Evolutionary conservation across 2,888 invertebrate species (phyloP).

Genomic region (Chrysopilus asiliformis): DNA sequence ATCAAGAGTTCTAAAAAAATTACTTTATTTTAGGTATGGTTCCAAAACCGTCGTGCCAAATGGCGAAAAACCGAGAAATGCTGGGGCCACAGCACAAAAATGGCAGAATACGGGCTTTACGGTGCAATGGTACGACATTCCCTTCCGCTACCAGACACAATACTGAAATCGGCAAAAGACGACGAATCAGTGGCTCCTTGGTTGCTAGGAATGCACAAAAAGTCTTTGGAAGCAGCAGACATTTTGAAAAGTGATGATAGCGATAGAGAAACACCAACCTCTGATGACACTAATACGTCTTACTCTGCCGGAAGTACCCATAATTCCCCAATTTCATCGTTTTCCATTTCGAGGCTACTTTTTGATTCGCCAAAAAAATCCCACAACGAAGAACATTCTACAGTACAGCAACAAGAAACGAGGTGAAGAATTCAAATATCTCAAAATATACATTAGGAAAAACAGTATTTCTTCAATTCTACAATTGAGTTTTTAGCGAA

Average conservation of each 20-base stretch:
- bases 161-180: constrained; percentile 93
- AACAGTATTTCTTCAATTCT: too few species aligned
- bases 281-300: constrained; percentile 45
- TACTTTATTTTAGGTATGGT: constrained; percentile 93
- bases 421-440: too few species aligned
- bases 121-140: constrained; percentile 99
- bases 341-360: constrained; percentile 32
- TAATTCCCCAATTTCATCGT: constrained; percentile 36
- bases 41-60: constrained; percentile 83
- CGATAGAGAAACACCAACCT: constrained; percentile 48
- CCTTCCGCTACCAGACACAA: constrained; percentile 94
- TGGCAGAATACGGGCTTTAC: constrained; percentile 99
- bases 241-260: constrained; percentile 73
- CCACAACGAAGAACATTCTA: constrained; percentile 3
- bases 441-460: too few species aligned
- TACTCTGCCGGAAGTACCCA: constrained; percentile 35
- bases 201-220: constrained; percentile 95
- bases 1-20: not conserved
- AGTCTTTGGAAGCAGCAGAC: constrained; percentile 93
- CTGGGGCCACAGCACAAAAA: constrained; percentile 98
- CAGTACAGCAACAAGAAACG: constrained; percentile 9
- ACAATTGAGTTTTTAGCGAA: too few species aligned
- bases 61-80: constrained; percentile 99
- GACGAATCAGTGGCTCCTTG: constrained; percentile 96
- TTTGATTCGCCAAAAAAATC: constrained; percentile 28